A percentile compares a stretch with the other conserved stretches of the same genome.
Evolutionary conservation across 2,888 invertebrate species (phyloP).

Genomic region (Sesia apiformis): DNA sequence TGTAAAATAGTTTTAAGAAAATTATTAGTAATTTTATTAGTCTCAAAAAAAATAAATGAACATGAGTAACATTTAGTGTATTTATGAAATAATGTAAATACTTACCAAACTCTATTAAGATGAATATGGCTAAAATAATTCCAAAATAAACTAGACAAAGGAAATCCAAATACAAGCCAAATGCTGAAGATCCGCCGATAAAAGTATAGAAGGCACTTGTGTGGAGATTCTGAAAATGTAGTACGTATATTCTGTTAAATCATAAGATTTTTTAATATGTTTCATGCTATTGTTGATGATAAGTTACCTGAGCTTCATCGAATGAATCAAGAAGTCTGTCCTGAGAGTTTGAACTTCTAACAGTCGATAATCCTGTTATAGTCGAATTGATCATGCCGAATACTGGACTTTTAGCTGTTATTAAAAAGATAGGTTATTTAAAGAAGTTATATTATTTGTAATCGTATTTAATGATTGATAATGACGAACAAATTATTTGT

Average conservation of each 20-base stretch:
- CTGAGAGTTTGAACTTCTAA: constrained; percentile 81
- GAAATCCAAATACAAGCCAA: constrained; percentile 84
- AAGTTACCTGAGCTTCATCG: constrained; percentile 69
- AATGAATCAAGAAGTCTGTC: constrained; percentile 74
- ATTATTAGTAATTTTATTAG: too few relatives aligned
- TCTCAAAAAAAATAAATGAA: too few relatives aligned
- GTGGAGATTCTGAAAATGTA: constrained; percentile 74
- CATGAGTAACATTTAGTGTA: too few relatives aligned
- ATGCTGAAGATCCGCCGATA: constrained; percentile 77
- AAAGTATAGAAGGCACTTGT: constrained; percentile 81
- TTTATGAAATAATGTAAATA: neutral
- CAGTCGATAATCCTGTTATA: constrained; percentile 82
- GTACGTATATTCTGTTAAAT: neutral
- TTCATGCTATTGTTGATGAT: neutral
- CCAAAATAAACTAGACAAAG: constrained; percentile 80
- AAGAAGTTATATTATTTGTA: neutral
- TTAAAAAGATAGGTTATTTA: constrained; percentile 1
- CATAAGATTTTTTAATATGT: neutral
- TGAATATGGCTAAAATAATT: constrained; percentile 77
- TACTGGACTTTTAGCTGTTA: constrained; percentile 84
- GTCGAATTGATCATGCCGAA: constrained; percentile 86
- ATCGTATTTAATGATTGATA: neutral
- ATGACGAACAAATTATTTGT: neutral
- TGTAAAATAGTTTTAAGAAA: too few relatives aligned
- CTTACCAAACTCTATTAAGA: constrained; percentile 75